A percentile compares a stretch with the other conserved stretches of the same genome.
phyloP scores from a whole-genome alignment of 2,888 invertebrate genomes.

The Xestia rhomboidea region DNA sequence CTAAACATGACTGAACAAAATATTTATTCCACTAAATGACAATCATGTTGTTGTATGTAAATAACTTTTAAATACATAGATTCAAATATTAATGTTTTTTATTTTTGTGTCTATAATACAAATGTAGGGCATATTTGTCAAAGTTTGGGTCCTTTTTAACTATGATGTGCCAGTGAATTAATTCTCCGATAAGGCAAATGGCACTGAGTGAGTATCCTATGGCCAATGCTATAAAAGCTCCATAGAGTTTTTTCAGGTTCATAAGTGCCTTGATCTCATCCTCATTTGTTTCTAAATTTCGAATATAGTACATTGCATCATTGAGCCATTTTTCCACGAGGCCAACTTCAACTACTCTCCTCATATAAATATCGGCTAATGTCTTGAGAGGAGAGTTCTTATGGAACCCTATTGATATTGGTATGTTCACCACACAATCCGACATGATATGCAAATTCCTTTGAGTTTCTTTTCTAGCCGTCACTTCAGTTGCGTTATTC shows the following conservation, averaged over 20 bases:
- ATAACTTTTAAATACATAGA: conserved; percentile 70
- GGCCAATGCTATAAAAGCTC: conserved; percentile 93
- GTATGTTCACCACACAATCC: conserved; percentile 95
- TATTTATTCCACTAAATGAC: conserved; percentile 72
- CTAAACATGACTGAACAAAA: conserved; percentile 71
- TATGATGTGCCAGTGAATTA: conserved; percentile 92
- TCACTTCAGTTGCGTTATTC: conserved; percentile 71
- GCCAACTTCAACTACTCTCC: conserved; percentile 93
- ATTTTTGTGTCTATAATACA: conserved; percentile 88
- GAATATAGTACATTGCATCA: conserved; percentile 92
- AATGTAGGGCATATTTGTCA: conserved; percentile 92
- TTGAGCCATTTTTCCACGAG: conserved; percentile 94
- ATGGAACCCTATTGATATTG: conserved; percentile 95
- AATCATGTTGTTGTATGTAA: conserved; percentile 71
- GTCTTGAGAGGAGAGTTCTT: conserved; percentile 95
- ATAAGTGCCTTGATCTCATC: conserved; percentile 93
- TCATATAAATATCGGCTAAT: conserved; percentile 92
- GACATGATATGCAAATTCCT: conserved; percentile 94
- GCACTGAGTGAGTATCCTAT: conserved; percentile 92
- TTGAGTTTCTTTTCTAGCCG: conserved; percentile 69
- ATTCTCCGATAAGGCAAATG: conserved; percentile 91
- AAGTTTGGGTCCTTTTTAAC: conserved; percentile 93
- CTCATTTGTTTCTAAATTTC: conserved; percentile 90
- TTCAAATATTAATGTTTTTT: conserved; percentile 74
- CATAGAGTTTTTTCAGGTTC: conserved; percentile 94